Evolutionary conservation across 2,888 invertebrate genomes (phyloP).

Genomic region (Resseliella maxima): DNA sequence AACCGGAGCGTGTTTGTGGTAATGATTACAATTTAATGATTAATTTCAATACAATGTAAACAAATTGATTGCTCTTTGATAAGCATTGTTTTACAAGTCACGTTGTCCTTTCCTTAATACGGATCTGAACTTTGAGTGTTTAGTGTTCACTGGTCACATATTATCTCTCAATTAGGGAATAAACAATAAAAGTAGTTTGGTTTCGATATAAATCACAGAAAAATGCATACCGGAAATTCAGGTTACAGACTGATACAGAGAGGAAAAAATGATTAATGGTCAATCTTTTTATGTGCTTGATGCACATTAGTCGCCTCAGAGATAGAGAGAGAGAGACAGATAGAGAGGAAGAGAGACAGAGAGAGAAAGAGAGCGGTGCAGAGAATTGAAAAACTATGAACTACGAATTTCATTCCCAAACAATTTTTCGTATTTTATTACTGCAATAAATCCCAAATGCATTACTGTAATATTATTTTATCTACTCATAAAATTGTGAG

Average conservation of each 20-base stretch:
- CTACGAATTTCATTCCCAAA: background rate
- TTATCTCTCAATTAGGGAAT: constrained; percentile 21
- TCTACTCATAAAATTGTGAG: background rate
- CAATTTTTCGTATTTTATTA: background rate
- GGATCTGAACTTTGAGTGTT: background rate
- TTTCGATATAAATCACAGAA: constrained; percentile 28
- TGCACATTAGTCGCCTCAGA: background rate
- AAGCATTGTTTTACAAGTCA: background rate
- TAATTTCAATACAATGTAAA: background rate
- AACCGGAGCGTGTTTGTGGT: no score
- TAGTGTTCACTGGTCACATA: background rate
- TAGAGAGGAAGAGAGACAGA: no score
- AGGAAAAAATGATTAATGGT: constrained; percentile 1
- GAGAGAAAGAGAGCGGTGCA: no score
- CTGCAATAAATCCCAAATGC: constrained; percentile 2
- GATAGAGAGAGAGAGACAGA: no score
- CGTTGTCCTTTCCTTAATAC: background rate
- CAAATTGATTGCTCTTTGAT: background rate
- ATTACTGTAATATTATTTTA: background rate
- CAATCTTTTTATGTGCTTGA: background rate
- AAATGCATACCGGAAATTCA: constrained; percentile 17
- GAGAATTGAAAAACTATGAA: no score
- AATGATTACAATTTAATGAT: background rate
- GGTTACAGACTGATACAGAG: background rate
- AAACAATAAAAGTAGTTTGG: background rate